These are phyloP conservation scores for Monarcha castaneiventris DNA, from an alignment of 2,113 vertebrate species.

Conservation along the genomic window DNA sequence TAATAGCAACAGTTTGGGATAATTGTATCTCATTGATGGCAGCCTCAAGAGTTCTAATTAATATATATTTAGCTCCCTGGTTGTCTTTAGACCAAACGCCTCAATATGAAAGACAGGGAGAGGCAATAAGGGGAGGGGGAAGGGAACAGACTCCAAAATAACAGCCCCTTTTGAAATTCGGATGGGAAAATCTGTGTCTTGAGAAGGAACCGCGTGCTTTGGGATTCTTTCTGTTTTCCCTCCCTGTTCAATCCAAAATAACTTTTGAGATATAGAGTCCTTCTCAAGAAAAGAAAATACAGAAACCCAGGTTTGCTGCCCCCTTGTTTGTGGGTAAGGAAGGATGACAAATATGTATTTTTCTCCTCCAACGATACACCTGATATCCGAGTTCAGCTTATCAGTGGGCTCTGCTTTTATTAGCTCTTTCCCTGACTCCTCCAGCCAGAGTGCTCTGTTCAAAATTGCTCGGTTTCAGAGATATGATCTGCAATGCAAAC, in stretches of 20 bases:
- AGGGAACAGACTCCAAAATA: conserved; percentile 49
- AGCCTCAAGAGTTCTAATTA: conserved; percentile 86
- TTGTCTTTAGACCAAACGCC: conserved; percentile 77
- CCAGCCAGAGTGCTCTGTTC: conserved; percentile 54
- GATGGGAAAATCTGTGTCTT: conserved; percentile 58
- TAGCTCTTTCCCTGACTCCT: conserved; percentile 4
- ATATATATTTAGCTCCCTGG: conserved; percentile 83
- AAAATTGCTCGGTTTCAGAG: conserved; percentile 57
- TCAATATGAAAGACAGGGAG: conserved; percentile 65
- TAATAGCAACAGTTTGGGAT: conserved; percentile 83
- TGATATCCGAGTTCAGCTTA: conserved; percentile 27
- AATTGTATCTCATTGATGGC: conserved; percentile 82
- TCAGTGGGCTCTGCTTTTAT: background rate
- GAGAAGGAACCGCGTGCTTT: conserved; percentile 15
- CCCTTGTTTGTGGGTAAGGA: background rate
- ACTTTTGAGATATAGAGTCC: conserved; percentile 9
- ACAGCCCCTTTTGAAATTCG: conserved; percentile 42
- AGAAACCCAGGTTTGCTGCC: conserved; percentile 13
- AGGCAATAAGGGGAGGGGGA: conserved; percentile 36
- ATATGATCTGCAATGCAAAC: conserved; percentile 68
- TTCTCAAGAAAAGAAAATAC: conserved; percentile 16
- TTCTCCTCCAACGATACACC: background rate
- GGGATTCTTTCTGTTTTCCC: background rate
- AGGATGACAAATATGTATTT: background rate
- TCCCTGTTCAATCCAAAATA: background rate